These are phyloP conservation scores for Bradysia coprophila DNA, from an alignment of 1,140 invertebrate species.

Conservation along the genomic window DNA sequence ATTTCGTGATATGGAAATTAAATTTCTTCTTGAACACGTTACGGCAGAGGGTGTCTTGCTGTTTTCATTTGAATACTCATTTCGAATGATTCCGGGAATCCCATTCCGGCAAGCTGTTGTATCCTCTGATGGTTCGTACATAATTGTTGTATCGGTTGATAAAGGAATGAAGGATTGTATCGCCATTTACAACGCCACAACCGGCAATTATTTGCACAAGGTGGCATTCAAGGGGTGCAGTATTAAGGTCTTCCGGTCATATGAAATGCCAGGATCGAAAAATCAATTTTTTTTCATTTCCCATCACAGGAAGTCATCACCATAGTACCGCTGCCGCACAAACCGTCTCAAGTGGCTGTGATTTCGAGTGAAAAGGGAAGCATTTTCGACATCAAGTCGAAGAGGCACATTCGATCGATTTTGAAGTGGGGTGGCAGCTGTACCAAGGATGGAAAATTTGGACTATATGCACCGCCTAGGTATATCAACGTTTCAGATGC, in stretches of 20 bases:
- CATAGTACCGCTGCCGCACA: constrained; percentile 62
- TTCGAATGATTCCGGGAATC: constrained; percentile 42
- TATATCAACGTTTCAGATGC: constrained; percentile 27
- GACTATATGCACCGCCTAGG: constrained; percentile 84
- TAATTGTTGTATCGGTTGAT: constrained; percentile 62
- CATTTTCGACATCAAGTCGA: constrained; percentile 63
- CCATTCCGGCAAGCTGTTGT: constrained; percentile 53
- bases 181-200: constrained; percentile 66
- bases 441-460: constrained; percentile 74
- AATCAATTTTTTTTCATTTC: not conserved
- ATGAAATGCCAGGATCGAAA: constrained; percentile 2
- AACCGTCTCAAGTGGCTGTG: constrained; percentile 64
- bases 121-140: constrained; percentile 58
- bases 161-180: constrained; percentile 68
- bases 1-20: constrained; percentile 1
- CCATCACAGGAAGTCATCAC: constrained; percentile 36
- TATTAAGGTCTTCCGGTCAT: constrained; percentile 31
- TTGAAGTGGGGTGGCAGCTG: constrained; percentile 70
- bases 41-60: constrained; percentile 52
- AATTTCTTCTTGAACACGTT: too few species aligned
- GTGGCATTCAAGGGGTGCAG: constrained; percentile 41
- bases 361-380: constrained; percentile 82
- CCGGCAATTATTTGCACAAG: constrained; percentile 57
- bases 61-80: constrained; percentile 63
- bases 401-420: constrained; percentile 53